Evolutionary conservation across 2,113 vertebrate species (phyloP).

Genomic region (Calypte anna): DNA sequence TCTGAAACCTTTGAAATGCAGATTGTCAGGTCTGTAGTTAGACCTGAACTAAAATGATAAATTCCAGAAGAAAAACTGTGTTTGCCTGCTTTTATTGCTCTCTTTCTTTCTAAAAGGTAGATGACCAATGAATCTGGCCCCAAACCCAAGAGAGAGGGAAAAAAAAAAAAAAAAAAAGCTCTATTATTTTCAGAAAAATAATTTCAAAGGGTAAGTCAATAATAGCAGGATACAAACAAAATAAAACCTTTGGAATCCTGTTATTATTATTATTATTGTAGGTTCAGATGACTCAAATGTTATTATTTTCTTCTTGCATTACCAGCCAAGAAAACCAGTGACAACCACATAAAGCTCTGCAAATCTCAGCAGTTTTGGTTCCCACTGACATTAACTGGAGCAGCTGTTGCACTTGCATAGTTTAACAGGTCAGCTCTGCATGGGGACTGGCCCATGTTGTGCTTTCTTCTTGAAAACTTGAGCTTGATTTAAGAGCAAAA

Average conservation of each 20-base stretch:
- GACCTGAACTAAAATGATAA: background rate
- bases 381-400: slow-evolving; percentile 32
- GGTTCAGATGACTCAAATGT: slow-evolving; percentile 63
- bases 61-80: background rate
- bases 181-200: slow-evolving; percentile 35
- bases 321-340: slow-evolving; percentile 63
- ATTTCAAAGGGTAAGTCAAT: slow-evolving; percentile 48
- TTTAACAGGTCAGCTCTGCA: background rate
- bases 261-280: slow-evolving; percentile 53
- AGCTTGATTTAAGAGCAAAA: background rate
- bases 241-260: slow-evolving; percentile 55
- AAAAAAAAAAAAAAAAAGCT: background rate
- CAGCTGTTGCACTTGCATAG: background rate
- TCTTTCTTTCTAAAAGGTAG: background rate
- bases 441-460: background rate
- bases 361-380: slow-evolving; percentile 66
- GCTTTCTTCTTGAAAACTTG: background rate
- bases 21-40: background rate
- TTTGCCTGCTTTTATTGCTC: background rate
- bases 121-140: background rate
- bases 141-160: background rate
- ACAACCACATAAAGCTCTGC: slow-evolving; percentile 34
- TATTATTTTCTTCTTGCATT: slow-evolving; percentile 60
- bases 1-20: background rate
- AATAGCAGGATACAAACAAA: slow-evolving; percentile 44